Conservation (phyloP, 2,113 vertebrate genomes). For the Orientallactaga bullata region DNA sequence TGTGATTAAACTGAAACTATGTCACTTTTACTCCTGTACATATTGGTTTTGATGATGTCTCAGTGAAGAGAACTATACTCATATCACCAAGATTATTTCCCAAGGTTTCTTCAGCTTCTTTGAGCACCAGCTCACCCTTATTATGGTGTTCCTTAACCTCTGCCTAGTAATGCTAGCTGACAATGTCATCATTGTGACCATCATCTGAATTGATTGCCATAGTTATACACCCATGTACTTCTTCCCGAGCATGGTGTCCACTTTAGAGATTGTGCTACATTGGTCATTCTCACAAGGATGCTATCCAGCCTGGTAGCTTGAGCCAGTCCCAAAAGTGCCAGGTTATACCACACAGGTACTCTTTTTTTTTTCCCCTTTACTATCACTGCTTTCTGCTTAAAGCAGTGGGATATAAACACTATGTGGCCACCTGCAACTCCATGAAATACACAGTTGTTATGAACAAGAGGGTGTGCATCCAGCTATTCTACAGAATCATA, state of each 20-base stretch:
- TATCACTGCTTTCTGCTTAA: constrained; percentile 67
- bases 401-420: constrained; percentile 52
- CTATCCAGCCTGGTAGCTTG: constrained; percentile 10
- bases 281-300: not conserved
- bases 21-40: not conserved
- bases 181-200: constrained; percentile 38
- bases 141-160: constrained; percentile 44
- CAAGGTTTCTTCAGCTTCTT: constrained; percentile 50
- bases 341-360: constrained; percentile 56
- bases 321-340: constrained; percentile 1
- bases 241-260: constrained; percentile 54
- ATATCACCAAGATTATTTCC: constrained; percentile 25
- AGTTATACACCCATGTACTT: constrained; percentile 60
- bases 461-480: not conserved
- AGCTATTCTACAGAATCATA: not conserved
- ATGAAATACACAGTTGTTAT: constrained; percentile 61
- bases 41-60: not conserved
- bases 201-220: not conserved
- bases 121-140: not conserved
- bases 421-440: constrained; percentile 55
- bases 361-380: not conserved
- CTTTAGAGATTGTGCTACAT: not conserved
- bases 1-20: not conserved
- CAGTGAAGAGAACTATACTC: constrained; percentile 10
- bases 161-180: constrained; percentile 42